A percentile compares a stretch with the other conserved stretches of the same genome.
phyloP scores from a whole-genome alignment of 2,888 invertebrate genomes.

The Idaea straminata region DNA sequence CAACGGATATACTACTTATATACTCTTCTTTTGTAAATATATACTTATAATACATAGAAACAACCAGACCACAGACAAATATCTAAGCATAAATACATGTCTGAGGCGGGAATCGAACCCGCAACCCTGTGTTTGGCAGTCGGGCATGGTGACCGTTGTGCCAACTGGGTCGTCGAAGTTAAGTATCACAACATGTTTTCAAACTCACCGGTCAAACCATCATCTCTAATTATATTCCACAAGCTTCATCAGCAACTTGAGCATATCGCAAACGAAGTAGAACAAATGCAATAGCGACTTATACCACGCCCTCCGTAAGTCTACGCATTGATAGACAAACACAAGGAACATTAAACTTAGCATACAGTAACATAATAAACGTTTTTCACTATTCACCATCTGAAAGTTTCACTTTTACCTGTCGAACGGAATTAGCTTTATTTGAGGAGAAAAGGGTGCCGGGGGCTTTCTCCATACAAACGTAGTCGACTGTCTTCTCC shows the following conservation, averaged over 20 bases:
- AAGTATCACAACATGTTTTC: not conserved
- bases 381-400: constrained; percentile 67
- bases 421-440: constrained; percentile 19
- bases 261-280: constrained; percentile 65
- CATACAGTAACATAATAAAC: constrained; percentile 55
- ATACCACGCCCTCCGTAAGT: constrained; percentile 66
- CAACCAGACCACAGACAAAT: too few relatives aligned
- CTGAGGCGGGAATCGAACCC: too few relatives aligned
- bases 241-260: constrained; percentile 67
- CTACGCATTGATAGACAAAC: constrained; percentile 53
- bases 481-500: too few relatives aligned
- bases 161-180: too few relatives aligned
- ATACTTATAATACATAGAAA: too few relatives aligned
- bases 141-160: too few relatives aligned
- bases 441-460: too few relatives aligned
- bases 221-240: constrained; percentile 65
- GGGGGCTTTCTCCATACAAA: too few relatives aligned
- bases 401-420: constrained; percentile 41
- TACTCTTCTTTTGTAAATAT: too few relatives aligned
- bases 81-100: too few relatives aligned
- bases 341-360: constrained; percentile 45
- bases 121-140: too few relatives aligned
- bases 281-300: constrained; percentile 63
- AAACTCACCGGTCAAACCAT: constrained; percentile 36
- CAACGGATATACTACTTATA: too few relatives aligned